A percentile compares a stretch with the other conserved stretches of the same genome.
Evolutionary conservation across 2,797 vertebrate species (phyloP).

Genomic region (Hippocampus kuda): DNA sequence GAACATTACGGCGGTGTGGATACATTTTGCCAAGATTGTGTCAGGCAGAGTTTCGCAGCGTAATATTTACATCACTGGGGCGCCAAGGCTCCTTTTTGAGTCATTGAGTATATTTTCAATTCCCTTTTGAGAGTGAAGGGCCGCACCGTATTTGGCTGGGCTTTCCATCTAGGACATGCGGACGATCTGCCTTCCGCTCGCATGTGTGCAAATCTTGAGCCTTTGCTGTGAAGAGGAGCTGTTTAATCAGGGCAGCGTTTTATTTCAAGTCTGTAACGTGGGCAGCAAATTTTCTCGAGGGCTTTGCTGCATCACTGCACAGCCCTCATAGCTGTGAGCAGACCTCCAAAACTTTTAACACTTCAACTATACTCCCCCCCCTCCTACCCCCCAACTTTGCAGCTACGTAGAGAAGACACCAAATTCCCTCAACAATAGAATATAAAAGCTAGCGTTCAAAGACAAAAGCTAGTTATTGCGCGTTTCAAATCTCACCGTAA

Average conservation of each 20-base stretch:
- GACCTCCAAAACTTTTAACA: constrained; percentile 54
- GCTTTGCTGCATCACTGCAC: constrained; percentile 44
- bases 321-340: constrained; percentile 55
- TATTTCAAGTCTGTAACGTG: constrained; percentile 71
- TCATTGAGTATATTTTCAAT: not conserved
- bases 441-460: not conserved
- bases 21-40: too few species aligned
- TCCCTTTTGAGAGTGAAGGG: constrained; percentile 7
- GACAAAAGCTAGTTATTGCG: not conserved
- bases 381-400: constrained; percentile 3
- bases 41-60: too few species aligned
- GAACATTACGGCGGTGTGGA: too few species aligned
- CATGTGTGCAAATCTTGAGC: constrained; percentile 39
- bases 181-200: constrained; percentile 40
- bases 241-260: constrained; percentile 70
- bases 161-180: constrained; percentile 53
- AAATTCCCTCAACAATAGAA: not conserved
- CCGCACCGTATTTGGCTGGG: constrained; percentile 20
- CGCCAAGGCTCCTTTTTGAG: not conserved
- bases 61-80: not conserved
- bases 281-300: constrained; percentile 56
- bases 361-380: constrained; percentile 33
- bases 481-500: not conserved
- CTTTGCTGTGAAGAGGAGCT: constrained; percentile 31
- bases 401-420: not conserved